Evolutionary conservation across 2,888 invertebrate species (phyloP).

Genomic region (Noctua janthe): DNA sequence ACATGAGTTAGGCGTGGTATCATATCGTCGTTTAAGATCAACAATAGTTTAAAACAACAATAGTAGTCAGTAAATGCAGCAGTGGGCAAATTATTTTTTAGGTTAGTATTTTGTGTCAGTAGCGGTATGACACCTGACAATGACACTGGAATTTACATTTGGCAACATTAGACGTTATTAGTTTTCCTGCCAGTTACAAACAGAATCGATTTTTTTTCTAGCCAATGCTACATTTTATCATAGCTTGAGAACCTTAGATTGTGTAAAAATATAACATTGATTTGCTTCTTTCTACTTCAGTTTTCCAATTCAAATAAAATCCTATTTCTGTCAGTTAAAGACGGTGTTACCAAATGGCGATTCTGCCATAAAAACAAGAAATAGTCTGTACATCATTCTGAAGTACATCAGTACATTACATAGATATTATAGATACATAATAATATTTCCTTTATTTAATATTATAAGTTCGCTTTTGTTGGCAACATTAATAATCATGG

Average conservation of each 20-base stretch:
- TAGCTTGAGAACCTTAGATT: neutral
- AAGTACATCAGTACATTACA: no score
- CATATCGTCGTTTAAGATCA: slow-evolving; percentile 70
- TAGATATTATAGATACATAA: no score
- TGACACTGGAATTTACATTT: slow-evolving; percentile 4
- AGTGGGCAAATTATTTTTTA: neutral
- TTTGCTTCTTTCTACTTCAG: neutral
- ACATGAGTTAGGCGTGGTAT: slow-evolving; percentile 75
- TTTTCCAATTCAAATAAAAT: neutral
- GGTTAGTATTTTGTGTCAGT: slow-evolving; percentile 18
- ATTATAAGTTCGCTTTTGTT: no score
- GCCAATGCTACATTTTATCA: neutral
- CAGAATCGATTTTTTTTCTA: neutral
- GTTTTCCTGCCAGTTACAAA: neutral
- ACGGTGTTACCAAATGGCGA: neutral
- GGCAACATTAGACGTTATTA: neutral
- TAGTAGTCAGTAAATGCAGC: neutral
- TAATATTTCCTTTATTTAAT: no score
- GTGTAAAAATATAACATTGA: neutral
- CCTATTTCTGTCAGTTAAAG: neutral
- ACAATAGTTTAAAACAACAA: neutral
- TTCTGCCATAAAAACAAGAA: no score
- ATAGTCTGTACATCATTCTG: no score
- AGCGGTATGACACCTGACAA: neutral
- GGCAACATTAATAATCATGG: slow-evolving; percentile 70